Percentiles rank a stretch among this genome's conserved stretches.
These are phyloP conservation scores for Chalcosyrphus nemorum DNA, from an alignment of 2,888 invertebrate species.

Conservation along the genomic window DNA sequence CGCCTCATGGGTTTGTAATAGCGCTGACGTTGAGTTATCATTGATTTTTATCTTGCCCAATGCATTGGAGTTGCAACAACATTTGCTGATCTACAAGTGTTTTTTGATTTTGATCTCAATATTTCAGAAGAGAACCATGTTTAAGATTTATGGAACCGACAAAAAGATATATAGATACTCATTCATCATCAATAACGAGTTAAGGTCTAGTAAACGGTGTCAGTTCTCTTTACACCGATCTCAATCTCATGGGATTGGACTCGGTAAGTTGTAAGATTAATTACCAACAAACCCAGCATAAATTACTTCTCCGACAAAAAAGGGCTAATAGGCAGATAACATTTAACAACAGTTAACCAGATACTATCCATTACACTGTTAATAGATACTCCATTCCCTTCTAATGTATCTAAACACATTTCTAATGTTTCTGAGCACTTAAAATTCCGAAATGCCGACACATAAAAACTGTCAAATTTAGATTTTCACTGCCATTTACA, in stretches of 20 bases:
- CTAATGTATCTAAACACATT: not conserved
- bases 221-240: not conserved
- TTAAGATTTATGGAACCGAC: not conserved
- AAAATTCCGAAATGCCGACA: conserved; percentile 2
- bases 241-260: not conserved
- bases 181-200: not conserved
- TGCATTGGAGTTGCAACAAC: not conserved
- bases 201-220: not conserved
- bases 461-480: conserved; percentile 13
- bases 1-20: not conserved
- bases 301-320: conserved; percentile 4
- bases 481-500: conserved; percentile 20
- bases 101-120: too few relatives aligned
- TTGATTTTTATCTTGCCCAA: conserved; percentile 12
- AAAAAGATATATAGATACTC: not conserved
- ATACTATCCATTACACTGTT: not conserved
- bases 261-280: not conserved
- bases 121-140: too few relatives aligned
- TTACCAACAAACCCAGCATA: not conserved
- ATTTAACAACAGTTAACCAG: not conserved
- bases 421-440: conserved; percentile 15
- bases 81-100: too few relatives aligned
- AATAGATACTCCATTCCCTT: not conserved
- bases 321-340: not conserved
- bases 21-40: not conserved